A percentile compares a stretch with the other conserved stretches of the same genome.
Conservation (phyloP, 2,113 vertebrate species). For the Podarcis raffonei region DNA sequence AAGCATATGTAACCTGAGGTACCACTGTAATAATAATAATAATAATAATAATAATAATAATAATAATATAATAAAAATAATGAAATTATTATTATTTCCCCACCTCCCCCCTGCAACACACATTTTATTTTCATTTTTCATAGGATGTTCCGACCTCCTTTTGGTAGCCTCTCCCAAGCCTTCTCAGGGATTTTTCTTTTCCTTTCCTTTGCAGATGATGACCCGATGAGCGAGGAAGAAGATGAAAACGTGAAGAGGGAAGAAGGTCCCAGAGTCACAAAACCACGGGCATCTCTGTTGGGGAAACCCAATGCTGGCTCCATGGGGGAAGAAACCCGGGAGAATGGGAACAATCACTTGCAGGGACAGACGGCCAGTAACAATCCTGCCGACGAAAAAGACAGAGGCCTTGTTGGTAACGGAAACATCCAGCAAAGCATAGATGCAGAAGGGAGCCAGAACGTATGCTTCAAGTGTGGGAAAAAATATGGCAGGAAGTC, state of each 20-base stretch:
- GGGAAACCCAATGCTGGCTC: neutral
- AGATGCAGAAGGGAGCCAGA: neutral
- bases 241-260: neutral
- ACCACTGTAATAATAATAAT: too few species aligned
- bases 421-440: neutral
- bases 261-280: neutral
- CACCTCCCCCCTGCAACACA: too few species aligned
- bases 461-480: conserved; percentile 33
- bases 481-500: conserved; percentile 42
- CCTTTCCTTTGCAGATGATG: neutral
- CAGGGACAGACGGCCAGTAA: neutral
- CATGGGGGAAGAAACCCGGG: fast-evolving
- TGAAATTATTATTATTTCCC: too few species aligned
- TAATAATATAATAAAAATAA: too few species aligned
- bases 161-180: neutral
- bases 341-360: neutral
- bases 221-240: neutral
- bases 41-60: too few species aligned
- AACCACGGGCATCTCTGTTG: fast-evolving
- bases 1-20: too few species aligned
- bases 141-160: neutral
- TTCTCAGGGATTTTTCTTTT: neutral
- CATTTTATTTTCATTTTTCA: neutral
- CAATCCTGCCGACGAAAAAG: fast-evolving
- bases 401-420: neutral